phyloP scores from a whole-genome alignment of 2,888 invertebrate genomes.

The Drosophila multiciliata region DNA sequence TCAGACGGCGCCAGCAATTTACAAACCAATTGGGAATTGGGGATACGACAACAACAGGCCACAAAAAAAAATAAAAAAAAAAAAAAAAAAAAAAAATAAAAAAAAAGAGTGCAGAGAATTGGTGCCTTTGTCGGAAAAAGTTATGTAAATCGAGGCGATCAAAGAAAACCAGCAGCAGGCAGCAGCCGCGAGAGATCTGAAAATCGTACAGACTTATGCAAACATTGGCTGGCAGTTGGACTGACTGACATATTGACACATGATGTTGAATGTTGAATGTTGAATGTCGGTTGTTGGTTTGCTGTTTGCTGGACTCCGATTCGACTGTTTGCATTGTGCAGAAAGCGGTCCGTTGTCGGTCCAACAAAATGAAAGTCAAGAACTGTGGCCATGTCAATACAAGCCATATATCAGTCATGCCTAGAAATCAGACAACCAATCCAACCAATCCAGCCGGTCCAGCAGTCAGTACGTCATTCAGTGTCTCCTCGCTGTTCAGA shows the following conservation, averaged over 20 bases:
- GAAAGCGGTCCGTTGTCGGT: conserved; percentile 30
- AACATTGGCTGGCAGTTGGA: conserved; percentile 63
- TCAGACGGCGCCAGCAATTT: conserved; percentile 76
- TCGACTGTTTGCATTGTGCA: conserved; percentile 42
- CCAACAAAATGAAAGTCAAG: conserved; percentile 78
- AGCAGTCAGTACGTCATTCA: conserved; percentile 71
- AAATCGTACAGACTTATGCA: conserved; percentile 64
- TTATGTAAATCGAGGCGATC: conserved; percentile 72
- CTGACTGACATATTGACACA: conserved; percentile 77
- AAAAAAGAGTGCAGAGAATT: conserved; percentile 12
- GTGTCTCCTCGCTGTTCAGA: conserved; percentile 36
- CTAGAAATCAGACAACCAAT: conserved; percentile 65
- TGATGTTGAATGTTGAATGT: conserved; percentile 54
- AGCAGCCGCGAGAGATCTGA: conserved; percentile 40
- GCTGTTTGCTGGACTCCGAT: conserved; percentile 20
- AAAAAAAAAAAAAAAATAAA: conserved; percentile 18
- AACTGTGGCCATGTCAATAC: conserved; percentile 79
- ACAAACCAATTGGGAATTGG: conserved; percentile 48
- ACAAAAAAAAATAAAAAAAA: conserved; percentile 5
- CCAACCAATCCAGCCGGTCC: conserved; percentile 55
- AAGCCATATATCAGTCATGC: conserved; percentile 77
- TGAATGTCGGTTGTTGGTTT: conserved; percentile 24
- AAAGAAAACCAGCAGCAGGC: conserved; percentile 47
- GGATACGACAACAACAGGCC: conserved; percentile 20
- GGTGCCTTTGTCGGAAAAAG: conserved; percentile 70